phyloP scores from a whole-genome alignment of 2,888 invertebrate species.

The Aphodius granarius region DNA sequence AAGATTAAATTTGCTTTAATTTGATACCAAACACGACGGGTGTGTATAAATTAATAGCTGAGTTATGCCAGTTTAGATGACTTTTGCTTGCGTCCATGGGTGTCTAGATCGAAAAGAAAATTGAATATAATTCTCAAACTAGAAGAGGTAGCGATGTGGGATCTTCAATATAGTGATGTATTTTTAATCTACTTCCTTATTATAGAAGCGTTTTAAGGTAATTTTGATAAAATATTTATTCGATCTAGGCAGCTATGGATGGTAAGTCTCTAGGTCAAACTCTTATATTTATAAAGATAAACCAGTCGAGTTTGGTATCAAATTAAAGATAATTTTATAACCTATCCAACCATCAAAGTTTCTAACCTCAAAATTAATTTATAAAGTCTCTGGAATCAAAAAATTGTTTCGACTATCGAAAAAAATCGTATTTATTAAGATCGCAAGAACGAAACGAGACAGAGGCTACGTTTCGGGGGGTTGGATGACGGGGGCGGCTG shows the following conservation, averaged over 20 bases:
- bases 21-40: neutral
- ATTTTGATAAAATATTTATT: neutral
- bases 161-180: neutral
- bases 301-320: neutral
- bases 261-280: neutral
- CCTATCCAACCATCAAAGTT: neutral
- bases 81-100: neutral
- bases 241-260: neutral
- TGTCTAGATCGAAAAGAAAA: neutral
- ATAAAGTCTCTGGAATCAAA: neutral
- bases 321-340: neutral
- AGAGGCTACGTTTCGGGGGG: neutral
- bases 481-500: neutral
- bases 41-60: neutral
- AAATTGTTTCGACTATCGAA: neutral
- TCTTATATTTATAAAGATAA: neutral
- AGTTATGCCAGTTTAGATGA: neutral
- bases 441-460: neutral
- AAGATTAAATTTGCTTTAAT: neutral
- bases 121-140: neutral
- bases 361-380: neutral
- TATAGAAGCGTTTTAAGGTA: neutral
- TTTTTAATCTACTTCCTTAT: neutral
- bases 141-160: neutral
- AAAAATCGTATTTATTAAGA: neutral